Conservation (phyloP, 2,797 vertebrate genomes). For the Anomalospiza imberbis region DNA sequence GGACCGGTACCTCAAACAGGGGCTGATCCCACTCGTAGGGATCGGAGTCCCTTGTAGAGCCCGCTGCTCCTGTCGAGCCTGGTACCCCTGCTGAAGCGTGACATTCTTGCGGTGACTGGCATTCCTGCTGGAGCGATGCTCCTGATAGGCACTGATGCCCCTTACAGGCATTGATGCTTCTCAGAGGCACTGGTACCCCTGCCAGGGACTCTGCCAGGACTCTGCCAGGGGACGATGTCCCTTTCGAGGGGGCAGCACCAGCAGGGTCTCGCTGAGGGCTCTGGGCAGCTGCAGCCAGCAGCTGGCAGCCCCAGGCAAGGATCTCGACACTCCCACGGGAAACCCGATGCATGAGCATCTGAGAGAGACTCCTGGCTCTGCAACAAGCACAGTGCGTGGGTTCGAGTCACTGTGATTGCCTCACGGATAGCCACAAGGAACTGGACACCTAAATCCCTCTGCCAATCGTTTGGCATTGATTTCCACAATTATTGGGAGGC, state of each 20-base stretch:
- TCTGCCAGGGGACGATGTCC: rapidly evolving
- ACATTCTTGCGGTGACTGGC: not conserved
- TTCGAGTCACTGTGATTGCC: not conserved
- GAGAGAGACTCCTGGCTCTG: not conserved
- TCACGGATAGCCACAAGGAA: not conserved
- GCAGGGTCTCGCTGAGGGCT: not conserved
- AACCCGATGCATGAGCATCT: not conserved
- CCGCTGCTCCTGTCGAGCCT: not conserved
- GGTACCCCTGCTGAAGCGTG: not conserved
- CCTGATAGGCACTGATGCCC: not conserved
- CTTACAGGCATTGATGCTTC: not conserved
- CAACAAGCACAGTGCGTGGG: not conserved
- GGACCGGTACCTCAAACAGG: rapidly evolving
- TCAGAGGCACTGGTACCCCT: too few relatives aligned
- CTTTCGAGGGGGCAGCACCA: not conserved
- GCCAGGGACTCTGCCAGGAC: not conserved
- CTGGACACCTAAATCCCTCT: not conserved
- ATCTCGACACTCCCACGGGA: rapidly evolving
- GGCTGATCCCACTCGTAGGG: rapidly evolving
- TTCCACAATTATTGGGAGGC: not conserved
- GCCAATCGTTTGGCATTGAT: not conserved
- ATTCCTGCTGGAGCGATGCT: not conserved
- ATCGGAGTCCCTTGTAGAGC: rapidly evolving
- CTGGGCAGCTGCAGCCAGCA: not conserved
- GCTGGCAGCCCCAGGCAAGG: not conserved